A percentile compares a stretch with the other conserved stretches of the same genome.
Conservation (phyloP, 2,888 invertebrate genomes). For the Nebria salina region DNA sequence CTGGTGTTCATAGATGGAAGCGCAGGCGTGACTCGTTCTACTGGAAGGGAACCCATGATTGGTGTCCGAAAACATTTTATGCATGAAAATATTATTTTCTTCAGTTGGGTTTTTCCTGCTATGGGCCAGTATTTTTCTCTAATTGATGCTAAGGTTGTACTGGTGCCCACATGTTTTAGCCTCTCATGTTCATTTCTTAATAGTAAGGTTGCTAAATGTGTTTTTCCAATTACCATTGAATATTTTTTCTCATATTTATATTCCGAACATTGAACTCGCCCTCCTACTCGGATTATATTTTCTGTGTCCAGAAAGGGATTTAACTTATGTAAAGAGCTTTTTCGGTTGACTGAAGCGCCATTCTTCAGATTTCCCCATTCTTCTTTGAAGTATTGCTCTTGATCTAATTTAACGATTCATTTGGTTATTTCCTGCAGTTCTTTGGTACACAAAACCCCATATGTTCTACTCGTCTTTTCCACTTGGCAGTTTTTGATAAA, state of each 20-base stretch:
- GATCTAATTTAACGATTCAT: not conserved
- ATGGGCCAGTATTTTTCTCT: slow-evolving; percentile 18
- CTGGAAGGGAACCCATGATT: slow-evolving; percentile 8
- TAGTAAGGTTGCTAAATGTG: too few relatives aligned
- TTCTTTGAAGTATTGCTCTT: not conserved
- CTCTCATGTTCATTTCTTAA: too few relatives aligned
- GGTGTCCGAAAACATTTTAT: not conserved
- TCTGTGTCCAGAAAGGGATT: slow-evolving; percentile 12
- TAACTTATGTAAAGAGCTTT: not conserved
- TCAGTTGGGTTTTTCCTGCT: not conserved
- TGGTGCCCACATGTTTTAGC: too few relatives aligned
- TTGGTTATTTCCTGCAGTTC: not conserved
- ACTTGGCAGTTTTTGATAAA: not conserved
- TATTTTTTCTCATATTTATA: too few relatives aligned
- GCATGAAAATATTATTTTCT: not conserved
- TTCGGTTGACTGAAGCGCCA: not conserved
- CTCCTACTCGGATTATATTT: not conserved
- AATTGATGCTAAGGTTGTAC: not conserved
- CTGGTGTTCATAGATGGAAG: slow-evolving; percentile 39
- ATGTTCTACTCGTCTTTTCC: not conserved
- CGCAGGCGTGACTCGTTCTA: slow-evolving; percentile 14
- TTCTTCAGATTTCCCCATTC: not conserved
- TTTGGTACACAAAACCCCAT: too few relatives aligned
- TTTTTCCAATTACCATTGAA: too few relatives aligned
- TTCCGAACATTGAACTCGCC: too few relatives aligned